phyloP scores from a whole-genome alignment of 2,797 vertebrate genomes.

The Spheniscus humboldti region DNA sequence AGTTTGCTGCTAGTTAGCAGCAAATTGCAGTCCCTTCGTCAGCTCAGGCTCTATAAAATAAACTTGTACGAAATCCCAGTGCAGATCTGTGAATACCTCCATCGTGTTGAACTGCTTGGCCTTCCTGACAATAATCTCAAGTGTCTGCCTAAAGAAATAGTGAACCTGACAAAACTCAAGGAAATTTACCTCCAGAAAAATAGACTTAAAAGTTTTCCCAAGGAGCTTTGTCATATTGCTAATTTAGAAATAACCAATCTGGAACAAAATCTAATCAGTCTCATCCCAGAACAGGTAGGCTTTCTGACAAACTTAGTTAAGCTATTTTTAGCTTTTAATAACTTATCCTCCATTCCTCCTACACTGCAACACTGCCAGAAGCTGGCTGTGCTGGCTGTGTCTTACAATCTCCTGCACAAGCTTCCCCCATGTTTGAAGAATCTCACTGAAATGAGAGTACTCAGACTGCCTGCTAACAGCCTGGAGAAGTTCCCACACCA shows the following conservation, averaged over 20 bases:
- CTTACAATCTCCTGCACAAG: conserved; percentile 28
- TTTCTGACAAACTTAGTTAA: conserved; percentile 49
- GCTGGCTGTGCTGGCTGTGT: conserved; percentile 45
- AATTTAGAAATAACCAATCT: conserved; percentile 68
- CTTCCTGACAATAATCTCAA: conserved; percentile 58
- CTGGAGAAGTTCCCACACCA: conserved; percentile 40
- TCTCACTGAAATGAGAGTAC: neutral
- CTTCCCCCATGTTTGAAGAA: neutral
- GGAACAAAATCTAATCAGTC: conserved; percentile 55
- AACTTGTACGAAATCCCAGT: conserved; percentile 48
- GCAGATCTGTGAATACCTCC: conserved; percentile 56
- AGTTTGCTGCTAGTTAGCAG: conserved; percentile 16
- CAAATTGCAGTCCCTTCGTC: conserved; percentile 11
- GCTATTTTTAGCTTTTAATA: conserved; percentile 64
- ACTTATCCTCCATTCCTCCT: conserved; percentile 46
- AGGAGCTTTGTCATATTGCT: conserved; percentile 50
- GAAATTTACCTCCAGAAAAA: conserved; percentile 72
- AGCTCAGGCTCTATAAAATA: conserved; percentile 63
- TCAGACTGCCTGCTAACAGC: conserved; percentile 43
- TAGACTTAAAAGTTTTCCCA: conserved; percentile 51
- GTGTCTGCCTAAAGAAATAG: conserved; percentile 60
- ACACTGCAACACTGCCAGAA: conserved; percentile 33
- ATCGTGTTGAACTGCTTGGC: conserved; percentile 64
- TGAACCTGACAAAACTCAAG: conserved; percentile 64
- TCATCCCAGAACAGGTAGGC: conserved; percentile 53